These are phyloP conservation scores for Eunapius fragilis DNA, from an alignment of 37 sponge, comb jelly and placozoan species.

Conservation along the genomic window DNA sequence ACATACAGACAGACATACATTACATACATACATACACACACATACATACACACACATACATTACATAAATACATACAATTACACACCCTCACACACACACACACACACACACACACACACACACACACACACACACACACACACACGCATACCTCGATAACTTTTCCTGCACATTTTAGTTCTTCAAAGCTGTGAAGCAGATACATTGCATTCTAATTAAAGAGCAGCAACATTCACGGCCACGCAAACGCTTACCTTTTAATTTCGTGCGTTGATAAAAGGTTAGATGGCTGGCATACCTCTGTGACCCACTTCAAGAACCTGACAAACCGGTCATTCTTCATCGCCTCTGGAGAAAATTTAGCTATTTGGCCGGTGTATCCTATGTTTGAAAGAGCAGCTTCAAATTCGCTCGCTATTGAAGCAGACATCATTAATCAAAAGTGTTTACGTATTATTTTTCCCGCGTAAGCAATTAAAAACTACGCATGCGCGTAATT, in stretches of 20 bases:
- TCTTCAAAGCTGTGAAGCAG: conserved; percentile 28
- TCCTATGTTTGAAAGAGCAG: conserved; percentile 14
- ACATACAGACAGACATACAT: too few species aligned
- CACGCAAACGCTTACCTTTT: conserved; percentile 3
- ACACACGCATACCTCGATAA: neutral
- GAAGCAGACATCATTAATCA: too few species aligned
- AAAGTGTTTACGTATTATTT: too few species aligned
- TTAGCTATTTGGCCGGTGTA: conserved; percentile 21
- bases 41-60: too few species aligned
- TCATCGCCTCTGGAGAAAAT: neutral
- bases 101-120: too few species aligned
- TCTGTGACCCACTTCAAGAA: conserved; percentile 22
- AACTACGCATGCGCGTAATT: too few species aligned
- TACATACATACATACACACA: too few species aligned
- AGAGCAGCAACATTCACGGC: neutral
- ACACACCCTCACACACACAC: too few species aligned
- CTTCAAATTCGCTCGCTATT: neutral
- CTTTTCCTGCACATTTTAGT: neutral
- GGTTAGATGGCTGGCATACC: conserved; percentile 6
- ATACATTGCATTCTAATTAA: neutral
- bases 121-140: conserved; percentile 15
- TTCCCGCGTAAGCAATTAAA: too few species aligned
- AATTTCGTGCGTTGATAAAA: conserved; percentile 22
- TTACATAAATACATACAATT: too few species aligned
- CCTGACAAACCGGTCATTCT: neutral